Evolutionary conservation across 2,797 vertebrate genomes (phyloP).

Genomic region (Halcyon chelicuti): DNA sequence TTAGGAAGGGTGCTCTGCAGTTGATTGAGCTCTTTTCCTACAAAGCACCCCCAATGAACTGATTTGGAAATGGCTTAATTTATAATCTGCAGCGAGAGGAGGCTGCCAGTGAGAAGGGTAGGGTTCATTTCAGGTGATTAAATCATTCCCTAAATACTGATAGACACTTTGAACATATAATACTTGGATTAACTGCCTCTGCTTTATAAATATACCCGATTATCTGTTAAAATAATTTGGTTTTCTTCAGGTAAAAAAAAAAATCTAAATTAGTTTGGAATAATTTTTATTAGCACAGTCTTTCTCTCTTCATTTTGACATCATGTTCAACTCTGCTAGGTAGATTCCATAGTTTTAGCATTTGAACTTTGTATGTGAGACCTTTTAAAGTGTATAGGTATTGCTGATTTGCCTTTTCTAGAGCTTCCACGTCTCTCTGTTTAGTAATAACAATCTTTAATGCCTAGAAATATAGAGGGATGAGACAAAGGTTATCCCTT

Average conservation of each 20-base stretch:
- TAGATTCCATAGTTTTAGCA: background rate
- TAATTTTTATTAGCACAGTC: background rate
- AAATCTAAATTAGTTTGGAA: background rate
- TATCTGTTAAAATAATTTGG: background rate
- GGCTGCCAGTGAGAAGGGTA: background rate
- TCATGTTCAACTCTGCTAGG: background rate
- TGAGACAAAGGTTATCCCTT: background rate
- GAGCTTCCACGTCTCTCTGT: background rate
- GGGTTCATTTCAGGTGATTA: background rate
- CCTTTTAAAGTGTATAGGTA: background rate
- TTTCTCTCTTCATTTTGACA: background rate
- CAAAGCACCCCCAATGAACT: background rate
- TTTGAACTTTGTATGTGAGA: background rate
- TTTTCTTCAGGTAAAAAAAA: background rate
- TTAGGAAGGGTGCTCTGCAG: background rate
- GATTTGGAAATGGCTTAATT: background rate
- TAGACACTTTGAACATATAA: background rate
- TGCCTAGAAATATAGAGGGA: background rate
- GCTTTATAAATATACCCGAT: background rate
- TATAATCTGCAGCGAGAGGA: background rate
- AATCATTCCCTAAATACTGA: background rate
- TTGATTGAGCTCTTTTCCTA: background rate
- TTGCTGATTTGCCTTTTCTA: background rate
- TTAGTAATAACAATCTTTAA: background rate
- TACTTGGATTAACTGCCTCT: accelerated